Evolutionary conservation across 92 coral and sea anemone genomes (phyloP).

Genomic region (Epizoanthus rinbou): DNA sequence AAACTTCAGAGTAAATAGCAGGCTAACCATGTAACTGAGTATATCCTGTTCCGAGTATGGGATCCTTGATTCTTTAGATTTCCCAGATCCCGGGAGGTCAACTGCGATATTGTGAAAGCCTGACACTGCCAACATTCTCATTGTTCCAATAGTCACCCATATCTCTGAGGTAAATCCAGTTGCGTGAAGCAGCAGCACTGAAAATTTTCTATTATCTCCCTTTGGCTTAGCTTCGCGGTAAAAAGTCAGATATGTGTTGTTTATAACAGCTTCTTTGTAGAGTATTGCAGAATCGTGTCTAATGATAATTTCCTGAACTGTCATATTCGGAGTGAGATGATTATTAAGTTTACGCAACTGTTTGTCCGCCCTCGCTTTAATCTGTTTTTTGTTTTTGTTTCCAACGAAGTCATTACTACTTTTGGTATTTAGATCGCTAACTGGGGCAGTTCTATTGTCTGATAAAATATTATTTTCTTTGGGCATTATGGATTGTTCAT

Average conservation of each 20-base stretch:
- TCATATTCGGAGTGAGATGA: background rate
- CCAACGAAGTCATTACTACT: background rate
- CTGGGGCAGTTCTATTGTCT: too few relatives aligned
- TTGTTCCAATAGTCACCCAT: slow-evolving; percentile 89
- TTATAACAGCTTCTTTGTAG: slow-evolving; percentile 60
- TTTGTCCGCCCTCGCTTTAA: background rate
- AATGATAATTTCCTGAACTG: background rate
- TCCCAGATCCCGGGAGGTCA: slow-evolving; percentile 87
- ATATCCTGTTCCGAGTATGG: slow-evolving; percentile 65
- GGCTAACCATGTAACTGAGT: slow-evolving; percentile 61
- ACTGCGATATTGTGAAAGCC: slow-evolving; percentile 84
- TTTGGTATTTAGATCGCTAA: too few relatives aligned
- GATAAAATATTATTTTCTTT: too few relatives aligned
- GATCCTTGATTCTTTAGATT: slow-evolving; percentile 61
- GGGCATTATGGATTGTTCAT: too few relatives aligned
- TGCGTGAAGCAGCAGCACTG: slow-evolving; percentile 79
- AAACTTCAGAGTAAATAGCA: slow-evolving; percentile 49
- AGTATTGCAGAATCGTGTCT: slow-evolving; percentile 28
- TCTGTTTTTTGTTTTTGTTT: background rate
- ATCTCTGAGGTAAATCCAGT: slow-evolving; percentile 56
- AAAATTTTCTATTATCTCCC: background rate
- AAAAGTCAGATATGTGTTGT: slow-evolving; percentile 53
- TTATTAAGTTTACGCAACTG: background rate
- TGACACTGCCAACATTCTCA: slow-evolving; percentile 59
- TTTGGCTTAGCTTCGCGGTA: slow-evolving; percentile 75